phyloP scores from a whole-genome alignment of 2,888 invertebrate species.

The Phyllotreta striolata region DNA sequence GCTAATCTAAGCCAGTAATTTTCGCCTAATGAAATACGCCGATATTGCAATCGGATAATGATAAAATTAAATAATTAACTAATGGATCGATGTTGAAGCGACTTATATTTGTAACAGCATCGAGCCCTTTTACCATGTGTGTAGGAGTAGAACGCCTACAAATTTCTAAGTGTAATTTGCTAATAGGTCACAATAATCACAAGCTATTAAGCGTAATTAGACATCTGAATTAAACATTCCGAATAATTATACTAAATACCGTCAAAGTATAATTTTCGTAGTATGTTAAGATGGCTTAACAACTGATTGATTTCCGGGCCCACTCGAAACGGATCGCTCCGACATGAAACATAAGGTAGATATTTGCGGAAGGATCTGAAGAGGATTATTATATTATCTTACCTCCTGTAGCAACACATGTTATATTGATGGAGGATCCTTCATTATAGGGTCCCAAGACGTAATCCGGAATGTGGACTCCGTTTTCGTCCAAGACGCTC shows the following conservation, averaged over 20 bases:
- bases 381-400: constrained; percentile 57
- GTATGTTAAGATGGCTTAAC: constrained; percentile 24
- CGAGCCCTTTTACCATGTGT: too few relatives aligned
- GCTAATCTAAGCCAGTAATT: constrained; percentile 28
- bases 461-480: constrained; percentile 76
- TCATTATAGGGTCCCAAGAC: constrained; percentile 86
- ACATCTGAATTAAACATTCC: not conserved
- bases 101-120: not conserved
- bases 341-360: constrained; percentile 28
- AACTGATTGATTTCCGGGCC: constrained; percentile 30
- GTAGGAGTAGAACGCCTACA: too few relatives aligned
- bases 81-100: not conserved
- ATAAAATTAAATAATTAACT: constrained; percentile 4
- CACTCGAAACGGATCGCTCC: constrained; percentile 11
- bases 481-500: constrained; percentile 81
- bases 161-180: too few relatives aligned
- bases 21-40: constrained; percentile 25
- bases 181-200: too few relatives aligned
- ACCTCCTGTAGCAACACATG: constrained; percentile 88
- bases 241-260: constrained; percentile 7
- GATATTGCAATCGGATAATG: constrained; percentile 22
- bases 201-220: not conserved
- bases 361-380: constrained; percentile 38
- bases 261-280: too few relatives aligned
- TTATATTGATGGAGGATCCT: constrained; percentile 81